Evolutionary conservation across 2,888 invertebrate genomes (phyloP), one percentile per base, ranked within the genome.

Genomic region (Aphidius colemani): DNA sequence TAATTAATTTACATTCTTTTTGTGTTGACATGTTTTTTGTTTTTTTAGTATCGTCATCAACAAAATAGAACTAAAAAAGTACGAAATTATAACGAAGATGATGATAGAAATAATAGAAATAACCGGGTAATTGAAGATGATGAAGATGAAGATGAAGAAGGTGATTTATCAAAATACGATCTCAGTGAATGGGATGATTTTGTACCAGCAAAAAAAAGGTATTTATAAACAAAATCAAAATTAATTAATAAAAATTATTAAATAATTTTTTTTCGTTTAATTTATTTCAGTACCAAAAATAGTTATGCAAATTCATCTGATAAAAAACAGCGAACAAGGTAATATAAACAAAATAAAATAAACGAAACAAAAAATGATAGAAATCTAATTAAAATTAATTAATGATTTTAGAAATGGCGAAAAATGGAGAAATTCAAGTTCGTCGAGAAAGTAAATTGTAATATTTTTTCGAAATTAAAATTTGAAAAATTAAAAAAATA

Each of bases 111-210:
- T 5, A 83, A 83, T n/a, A 83, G 82, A 7, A 71, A 79, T 39
- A n/a, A n/a, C n/a, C n/a, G 73, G 77, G 13, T 18, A 18, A 18
- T 18, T 59, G 81, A 81, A 7, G 83, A 83, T 58, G 85, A 85
- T 7, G 85, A 85, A 1, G 85, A 85, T 7, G 85, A 85, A 9
- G 85, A 85, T 51, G 85, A 85, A 53, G 86, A 85, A 72, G 86
- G 83, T 11, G 86, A 86, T 79, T 78, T 86, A 69, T 86, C 86
- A 8, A 86, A 86, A 71, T 86, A 86, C 70, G 86, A 86, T 79
- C 82, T 86, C 66, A 85, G 85, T 65, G 86, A 85, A 74, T 86
- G 85, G 85, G 86, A 85, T 59, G 84, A 84, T 67, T 76, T 80
- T 68, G 76, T 74, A 51, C 70, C 78, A 46, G 72, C 66, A 44